Evolutionary conservation across 2,113 vertebrate genomes (phyloP).

Genomic region (Prionailurus bengalensis): DNA sequence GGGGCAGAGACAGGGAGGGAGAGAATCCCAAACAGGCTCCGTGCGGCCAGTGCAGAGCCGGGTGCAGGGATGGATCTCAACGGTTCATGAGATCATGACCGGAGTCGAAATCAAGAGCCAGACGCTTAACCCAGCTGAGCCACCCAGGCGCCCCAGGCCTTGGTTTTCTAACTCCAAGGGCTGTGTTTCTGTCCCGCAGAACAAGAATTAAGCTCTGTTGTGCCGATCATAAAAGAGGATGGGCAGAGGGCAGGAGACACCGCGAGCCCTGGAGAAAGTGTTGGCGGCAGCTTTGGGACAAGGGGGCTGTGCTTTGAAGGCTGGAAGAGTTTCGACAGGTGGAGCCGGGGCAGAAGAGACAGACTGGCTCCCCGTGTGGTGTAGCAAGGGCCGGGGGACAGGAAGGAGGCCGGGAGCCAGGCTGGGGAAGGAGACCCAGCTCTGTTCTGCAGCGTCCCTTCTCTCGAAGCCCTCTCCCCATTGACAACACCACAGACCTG

Average conservation of each 20-base stretch:
- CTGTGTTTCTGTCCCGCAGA: neutral
- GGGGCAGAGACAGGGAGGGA: too few species aligned
- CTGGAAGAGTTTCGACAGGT: neutral
- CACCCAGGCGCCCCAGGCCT: neutral
- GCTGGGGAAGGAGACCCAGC: neutral
- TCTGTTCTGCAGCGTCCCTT: neutral
- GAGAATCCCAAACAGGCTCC: too few species aligned
- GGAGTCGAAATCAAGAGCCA: too few species aligned
- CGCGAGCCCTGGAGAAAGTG: neutral
- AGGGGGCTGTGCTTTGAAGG: neutral
- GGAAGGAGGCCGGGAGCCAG: neutral
- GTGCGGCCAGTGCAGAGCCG: too few species aligned
- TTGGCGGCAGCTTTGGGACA: neutral
- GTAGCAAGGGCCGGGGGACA: neutral
- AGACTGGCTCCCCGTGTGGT: fast-evolving
- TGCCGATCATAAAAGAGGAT: neutral
- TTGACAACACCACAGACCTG: neutral
- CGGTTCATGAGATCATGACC: too few species aligned
- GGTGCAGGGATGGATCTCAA: too few species aligned
- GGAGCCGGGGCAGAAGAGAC: neutral
- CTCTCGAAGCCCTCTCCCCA: neutral
- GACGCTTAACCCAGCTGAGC: too few species aligned
- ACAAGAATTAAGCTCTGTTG: neutral
- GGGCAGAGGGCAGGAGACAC: neutral
- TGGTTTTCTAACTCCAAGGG: neutral